Base-by-base conservation (phyloP, 2,888 invertebrate genomes). In the Polia nebulosa region DNA sequence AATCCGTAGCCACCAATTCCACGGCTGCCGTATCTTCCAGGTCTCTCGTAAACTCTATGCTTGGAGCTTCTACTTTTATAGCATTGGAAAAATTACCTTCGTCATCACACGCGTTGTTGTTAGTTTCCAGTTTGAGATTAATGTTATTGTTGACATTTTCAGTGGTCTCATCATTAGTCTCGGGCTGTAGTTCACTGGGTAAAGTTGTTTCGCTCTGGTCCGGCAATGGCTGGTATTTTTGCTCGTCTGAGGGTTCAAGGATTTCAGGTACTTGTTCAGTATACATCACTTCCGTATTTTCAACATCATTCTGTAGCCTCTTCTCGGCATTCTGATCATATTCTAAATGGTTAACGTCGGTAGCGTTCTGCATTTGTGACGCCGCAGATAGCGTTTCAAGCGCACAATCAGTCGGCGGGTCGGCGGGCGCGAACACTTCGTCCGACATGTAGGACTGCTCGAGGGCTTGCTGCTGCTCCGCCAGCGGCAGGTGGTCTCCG, bases 1-100 rank as follows among this genome's bases (percentile, higher is more conserved):
- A 87, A 90, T 97, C 96, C 15, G 97, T 96, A 7, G 97, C 96
- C 68, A 94, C 91, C 62, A 95, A 89, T 66, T 96, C 96, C 53
- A 95, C 96, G 76, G 85, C 85, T 25, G 81, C 73, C 20, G 83
- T 64, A 71, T 87, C 87, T 45, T 87, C 86, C 17, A 82, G 66
- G n/a, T 88, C 86, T 66, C 76, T 76, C 11, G 73, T 45, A 45
- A 65, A 67, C 39, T 80, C 80, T 66, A 76, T 59, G 47, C 61
- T 61, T 9, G 66, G 49, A 9, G 78, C 76, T 66, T 76, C 85
- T 67, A 83, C 73, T 56, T 47, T 72, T 59, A 74, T 76, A 63
- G 62, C 44, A 63, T 71, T 84, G 57, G 82, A 78, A 57, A 80
- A 80, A 51, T 82, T 76, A 58, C 34, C 59, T 41, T 83, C 85